These are phyloP conservation scores for Phytoseiulus persimilis DNA, from an alignment of 2,888 invertebrate genomes.

Conservation along the genomic window DNA sequence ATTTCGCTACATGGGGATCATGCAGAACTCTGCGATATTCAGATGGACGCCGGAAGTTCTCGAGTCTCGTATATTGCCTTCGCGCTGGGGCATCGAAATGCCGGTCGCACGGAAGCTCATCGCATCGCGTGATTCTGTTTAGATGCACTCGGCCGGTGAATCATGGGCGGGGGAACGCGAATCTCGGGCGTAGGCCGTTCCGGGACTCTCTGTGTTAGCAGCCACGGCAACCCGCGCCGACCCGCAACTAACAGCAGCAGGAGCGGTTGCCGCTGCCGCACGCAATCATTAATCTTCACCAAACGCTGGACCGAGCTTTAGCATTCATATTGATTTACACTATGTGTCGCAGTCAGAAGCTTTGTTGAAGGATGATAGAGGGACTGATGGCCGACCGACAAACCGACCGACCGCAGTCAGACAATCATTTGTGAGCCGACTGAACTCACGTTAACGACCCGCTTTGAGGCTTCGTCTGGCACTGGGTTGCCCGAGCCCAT, in stretches of 20 bases:
- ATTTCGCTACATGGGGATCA: too few relatives aligned
- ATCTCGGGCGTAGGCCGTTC: not conserved
- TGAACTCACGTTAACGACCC: not conserved
- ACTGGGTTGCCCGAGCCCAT: not conserved
- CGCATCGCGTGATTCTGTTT: not conserved
- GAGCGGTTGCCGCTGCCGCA: not conserved
- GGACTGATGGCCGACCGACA: not conserved
- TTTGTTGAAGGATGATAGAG: not conserved
- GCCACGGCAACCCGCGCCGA: not conserved
- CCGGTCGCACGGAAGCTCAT: not conserved
- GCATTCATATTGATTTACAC: slow-evolving; percentile 5
- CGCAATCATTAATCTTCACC: slow-evolving; percentile 5
- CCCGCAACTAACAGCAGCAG: not conserved
- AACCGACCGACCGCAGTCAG: not conserved
- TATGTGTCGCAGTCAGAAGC: not conserved
- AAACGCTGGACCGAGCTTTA: not conserved
- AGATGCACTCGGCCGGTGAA: not conserved
- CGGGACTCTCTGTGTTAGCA: not conserved
- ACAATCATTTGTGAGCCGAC: not conserved
- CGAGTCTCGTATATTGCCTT: not conserved
- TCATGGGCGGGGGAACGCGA: not conserved
- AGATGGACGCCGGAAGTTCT: not conserved
- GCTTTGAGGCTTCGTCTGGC: not conserved
- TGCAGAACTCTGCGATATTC: too few relatives aligned
- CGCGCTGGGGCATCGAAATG: not conserved